Evolutionary conservation across 1,140 invertebrate genomes (phyloP).

Genomic region (Musca domestica): DNA sequence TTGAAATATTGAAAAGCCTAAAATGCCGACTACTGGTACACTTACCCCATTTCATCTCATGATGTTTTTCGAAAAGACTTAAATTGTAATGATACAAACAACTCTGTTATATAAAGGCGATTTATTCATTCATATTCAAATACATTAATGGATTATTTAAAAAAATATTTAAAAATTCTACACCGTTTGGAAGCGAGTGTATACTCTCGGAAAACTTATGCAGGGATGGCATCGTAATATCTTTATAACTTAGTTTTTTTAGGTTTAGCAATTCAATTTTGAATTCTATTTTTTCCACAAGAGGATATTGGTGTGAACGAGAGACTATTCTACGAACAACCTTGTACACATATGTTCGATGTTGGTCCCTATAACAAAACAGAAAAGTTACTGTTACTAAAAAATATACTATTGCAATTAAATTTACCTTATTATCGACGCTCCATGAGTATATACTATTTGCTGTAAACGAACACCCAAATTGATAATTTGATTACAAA

Average conservation of each 20-base stretch:
- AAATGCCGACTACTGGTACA: no score
- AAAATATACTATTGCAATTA: not conserved
- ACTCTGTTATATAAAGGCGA: no score
- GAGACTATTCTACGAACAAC: not conserved
- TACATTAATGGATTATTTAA: slow-evolving; percentile 15
- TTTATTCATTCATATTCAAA: not conserved
- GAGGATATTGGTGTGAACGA: not conserved
- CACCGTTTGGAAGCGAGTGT: slow-evolving; percentile 16
- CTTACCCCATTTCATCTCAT: no score
- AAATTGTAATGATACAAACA: no score
- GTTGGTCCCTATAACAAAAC: slow-evolving; percentile 20
- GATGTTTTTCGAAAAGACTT: no score
- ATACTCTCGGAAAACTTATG: slow-evolving; percentile 21
- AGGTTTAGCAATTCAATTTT: slow-evolving; percentile 25
- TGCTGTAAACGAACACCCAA: slow-evolving; percentile 1
- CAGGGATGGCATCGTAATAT: slow-evolving; percentile 22
- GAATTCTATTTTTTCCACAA: slow-evolving; percentile 16
- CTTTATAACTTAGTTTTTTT: slow-evolving; percentile 14
- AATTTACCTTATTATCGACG: slow-evolving; percentile 23
- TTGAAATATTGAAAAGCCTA: no score
- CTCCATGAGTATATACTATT: slow-evolving; percentile 6
- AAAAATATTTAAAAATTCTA: slow-evolving; percentile 23
- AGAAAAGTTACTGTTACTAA: not conserved
- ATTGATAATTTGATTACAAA: not conserved
- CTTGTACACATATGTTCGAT: slow-evolving; percentile 14